These are phyloP conservation scores for Ascidia mentula DNA, from an alignment of 23 tunicate genomes.

Conservation along the genomic window DNA sequence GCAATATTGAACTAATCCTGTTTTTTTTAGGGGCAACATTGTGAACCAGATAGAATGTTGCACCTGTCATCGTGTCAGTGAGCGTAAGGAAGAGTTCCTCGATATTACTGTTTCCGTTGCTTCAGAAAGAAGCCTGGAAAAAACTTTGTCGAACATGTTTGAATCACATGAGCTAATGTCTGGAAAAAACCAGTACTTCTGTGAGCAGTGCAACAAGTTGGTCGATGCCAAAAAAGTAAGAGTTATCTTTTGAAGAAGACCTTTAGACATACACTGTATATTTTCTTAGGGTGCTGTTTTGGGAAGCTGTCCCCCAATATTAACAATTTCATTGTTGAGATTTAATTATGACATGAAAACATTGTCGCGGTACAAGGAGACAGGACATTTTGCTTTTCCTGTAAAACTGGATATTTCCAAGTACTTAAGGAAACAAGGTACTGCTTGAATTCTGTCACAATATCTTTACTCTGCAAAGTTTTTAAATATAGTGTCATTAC, in stretches of 20 bases:
- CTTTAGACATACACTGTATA: not conserved
- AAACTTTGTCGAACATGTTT: conserved; percentile 24
- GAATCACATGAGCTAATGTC: conserved; percentile 40
- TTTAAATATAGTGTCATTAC: not conserved
- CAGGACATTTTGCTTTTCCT: conserved; percentile 40
- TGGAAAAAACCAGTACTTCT: conserved; percentile 57
- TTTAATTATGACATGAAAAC: conserved; percentile 35
- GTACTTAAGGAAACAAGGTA: conserved; percentile 16
- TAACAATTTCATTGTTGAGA: conserved; percentile 39
- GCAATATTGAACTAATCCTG: not conserved
- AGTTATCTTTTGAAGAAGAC: not conserved
- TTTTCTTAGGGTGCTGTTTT: conserved; percentile 26
- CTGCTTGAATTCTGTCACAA: not conserved
- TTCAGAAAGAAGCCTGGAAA: conserved; percentile 4
- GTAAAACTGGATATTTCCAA: conserved; percentile 23
- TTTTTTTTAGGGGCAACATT: conserved; percentile 21
- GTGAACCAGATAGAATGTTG: conserved; percentile 46
- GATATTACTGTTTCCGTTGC: conserved; percentile 52
- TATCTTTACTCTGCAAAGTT: not conserved
- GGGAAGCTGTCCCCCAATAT: conserved; percentile 40
- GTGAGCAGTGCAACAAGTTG: conserved; percentile 49
- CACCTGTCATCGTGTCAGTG: conserved; percentile 39
- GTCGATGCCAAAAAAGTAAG: conserved; percentile 40
- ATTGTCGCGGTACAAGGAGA: conserved; percentile 43
- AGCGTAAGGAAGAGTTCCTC: conserved; percentile 44